Evolutionary conservation across 92 coral and sea anemone species (phyloP).

Genomic region (Phenganax stokvisi): DNA sequence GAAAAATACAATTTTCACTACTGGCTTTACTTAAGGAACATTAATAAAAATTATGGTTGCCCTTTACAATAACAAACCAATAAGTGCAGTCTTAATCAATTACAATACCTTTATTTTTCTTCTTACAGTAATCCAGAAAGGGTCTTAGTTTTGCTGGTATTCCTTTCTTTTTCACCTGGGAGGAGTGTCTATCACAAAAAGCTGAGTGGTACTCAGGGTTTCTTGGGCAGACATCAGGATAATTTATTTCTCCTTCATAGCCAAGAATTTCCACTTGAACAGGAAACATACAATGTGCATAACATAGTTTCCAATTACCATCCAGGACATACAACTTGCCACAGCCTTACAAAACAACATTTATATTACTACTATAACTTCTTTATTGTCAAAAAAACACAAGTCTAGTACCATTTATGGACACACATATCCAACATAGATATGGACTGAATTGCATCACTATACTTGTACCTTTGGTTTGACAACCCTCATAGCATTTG

Average conservation of each 20-base stretch:
- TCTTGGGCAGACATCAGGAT: conserved; percentile 45
- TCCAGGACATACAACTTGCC: conserved; percentile 50
- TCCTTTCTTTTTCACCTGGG: conserved; percentile 2
- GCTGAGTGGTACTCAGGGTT: conserved; percentile 32
- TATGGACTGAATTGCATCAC: no score
- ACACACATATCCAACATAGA: not conserved
- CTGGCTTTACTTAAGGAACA: not conserved
- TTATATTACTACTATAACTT: not conserved
- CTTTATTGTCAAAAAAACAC: not conserved
- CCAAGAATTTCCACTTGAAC: conserved; percentile 46
- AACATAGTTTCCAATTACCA: conserved; percentile 51
- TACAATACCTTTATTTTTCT: conserved; percentile 37
- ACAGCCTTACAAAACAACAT: conserved; percentile 44
- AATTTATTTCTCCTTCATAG: conserved; percentile 44
- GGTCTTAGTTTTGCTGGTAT: conserved; percentile 31
- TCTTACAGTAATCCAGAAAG: conserved; percentile 38
- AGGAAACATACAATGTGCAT: conserved; percentile 52
- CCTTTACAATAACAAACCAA: conserved; percentile 3
- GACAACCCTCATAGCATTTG: conserved; percentile 40
- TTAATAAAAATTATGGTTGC: not conserved
- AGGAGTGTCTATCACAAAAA: conserved; percentile 31
- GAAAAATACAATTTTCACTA: not conserved
- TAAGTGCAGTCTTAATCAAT: not conserved
- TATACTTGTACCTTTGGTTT: conserved; percentile 38
- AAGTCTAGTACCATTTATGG: not conserved